Conservation (phyloP, 2,888 invertebrate species). For the Drosophila tanythrix region DNA sequence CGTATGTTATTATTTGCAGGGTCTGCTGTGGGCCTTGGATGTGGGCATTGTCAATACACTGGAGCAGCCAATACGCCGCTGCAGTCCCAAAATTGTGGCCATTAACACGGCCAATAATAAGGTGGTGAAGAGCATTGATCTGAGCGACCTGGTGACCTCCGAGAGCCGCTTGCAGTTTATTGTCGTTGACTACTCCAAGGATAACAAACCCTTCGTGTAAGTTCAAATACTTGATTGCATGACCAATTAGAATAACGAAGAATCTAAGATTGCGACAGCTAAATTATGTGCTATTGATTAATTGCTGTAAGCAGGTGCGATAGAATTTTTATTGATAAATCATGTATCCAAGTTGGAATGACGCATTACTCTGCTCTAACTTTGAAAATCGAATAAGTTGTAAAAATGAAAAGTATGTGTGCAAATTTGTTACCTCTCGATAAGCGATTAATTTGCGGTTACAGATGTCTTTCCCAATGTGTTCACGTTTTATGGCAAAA, state of each 20-base stretch:
- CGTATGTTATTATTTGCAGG: constrained; percentile 71
- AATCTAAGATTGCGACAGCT: not conserved
- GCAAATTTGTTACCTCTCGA: not conserved
- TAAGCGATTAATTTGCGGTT: not conserved
- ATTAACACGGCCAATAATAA: constrained; percentile 87
- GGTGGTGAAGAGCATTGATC: constrained; percentile 87
- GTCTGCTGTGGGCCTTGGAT: constrained; percentile 87
- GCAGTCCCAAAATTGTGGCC: constrained; percentile 87
- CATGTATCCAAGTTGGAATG: not conserved
- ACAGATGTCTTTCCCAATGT: not conserved
- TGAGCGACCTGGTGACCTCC: constrained; percentile 85
- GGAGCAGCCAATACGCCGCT: constrained; percentile 86
- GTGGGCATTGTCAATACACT: constrained; percentile 87
- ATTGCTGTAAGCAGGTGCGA: not conserved
- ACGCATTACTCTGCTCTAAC: not conserved
- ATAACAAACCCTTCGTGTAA: constrained; percentile 85
- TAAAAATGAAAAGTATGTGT: not conserved
- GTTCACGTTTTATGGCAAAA: not conserved
- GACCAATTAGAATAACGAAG: not conserved
- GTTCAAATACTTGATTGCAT: constrained; percentile 48
- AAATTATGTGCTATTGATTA: not conserved
- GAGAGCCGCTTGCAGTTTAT: constrained; percentile 87
- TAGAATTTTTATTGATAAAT: not conserved
- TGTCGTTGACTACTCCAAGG: constrained; percentile 86
- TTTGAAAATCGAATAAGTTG: not conserved